Evolutionary conservation across 2,888 invertebrate genomes (phyloP).

Genomic region (Polyommatus icarus): DNA sequence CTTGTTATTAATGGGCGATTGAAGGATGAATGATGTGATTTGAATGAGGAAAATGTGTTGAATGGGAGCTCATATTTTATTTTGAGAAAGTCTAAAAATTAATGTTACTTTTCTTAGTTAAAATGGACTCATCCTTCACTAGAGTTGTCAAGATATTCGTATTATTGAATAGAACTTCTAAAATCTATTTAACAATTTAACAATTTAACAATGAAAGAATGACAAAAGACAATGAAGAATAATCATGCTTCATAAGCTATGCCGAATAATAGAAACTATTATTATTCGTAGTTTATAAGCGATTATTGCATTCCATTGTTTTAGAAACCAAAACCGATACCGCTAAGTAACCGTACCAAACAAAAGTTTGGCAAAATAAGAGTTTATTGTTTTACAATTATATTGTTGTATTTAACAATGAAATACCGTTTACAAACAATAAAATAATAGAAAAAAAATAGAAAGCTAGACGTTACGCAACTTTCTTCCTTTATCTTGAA

Average conservation of each 20-base stretch:
- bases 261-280: too few relatives aligned
- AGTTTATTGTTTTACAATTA: constrained; percentile 49
- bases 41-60: not conserved
- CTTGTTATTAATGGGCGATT: not conserved
- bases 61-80: not conserved
- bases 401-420: constrained; percentile 31
- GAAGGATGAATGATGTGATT: not conserved
- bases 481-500: constrained; percentile 74
- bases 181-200: too few relatives aligned
- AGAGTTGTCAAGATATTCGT: not conserved
- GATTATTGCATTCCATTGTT: not conserved
- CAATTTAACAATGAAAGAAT: not conserved
- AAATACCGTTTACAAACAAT: constrained; percentile 49
- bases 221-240: not conserved
- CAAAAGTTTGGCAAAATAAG: constrained; percentile 25
- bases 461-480: constrained; percentile 74
- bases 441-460: constrained; percentile 52
- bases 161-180: not conserved
- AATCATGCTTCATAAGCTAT: not conserved
- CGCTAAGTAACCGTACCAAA: constrained; percentile 25
- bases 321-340: constrained; percentile 16
- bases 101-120: too few relatives aligned
- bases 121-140: not conserved
- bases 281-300: not conserved
- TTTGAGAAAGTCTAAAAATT: not conserved